These are phyloP conservation scores for Trachelus stipa DNA, from an alignment of 2,888 invertebrate genomes.

Conservation along the genomic window DNA sequence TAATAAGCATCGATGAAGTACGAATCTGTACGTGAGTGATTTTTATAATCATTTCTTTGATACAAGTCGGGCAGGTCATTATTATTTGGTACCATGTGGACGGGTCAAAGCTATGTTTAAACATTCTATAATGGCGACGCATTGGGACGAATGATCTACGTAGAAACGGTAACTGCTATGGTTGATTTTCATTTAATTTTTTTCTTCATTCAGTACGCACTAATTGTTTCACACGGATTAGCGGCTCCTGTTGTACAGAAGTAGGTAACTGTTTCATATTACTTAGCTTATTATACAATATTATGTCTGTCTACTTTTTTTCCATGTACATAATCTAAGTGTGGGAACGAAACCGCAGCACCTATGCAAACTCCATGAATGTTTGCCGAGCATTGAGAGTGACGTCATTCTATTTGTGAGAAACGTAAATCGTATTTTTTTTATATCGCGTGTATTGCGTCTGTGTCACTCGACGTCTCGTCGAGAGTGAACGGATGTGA, in stretches of 20 bases:
- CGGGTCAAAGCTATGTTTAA: background rate
- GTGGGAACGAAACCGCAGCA: background rate
- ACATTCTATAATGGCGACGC: background rate
- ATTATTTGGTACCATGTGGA: background rate
- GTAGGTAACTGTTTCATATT: background rate
- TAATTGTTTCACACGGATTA: background rate
- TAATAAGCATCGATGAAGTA: background rate
- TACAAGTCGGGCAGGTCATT: constrained; percentile 11
- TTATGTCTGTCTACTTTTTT: background rate
- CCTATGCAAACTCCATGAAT: background rate
- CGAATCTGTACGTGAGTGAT: constrained; percentile 24
- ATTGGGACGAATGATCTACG: background rate
- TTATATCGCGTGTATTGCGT: background rate
- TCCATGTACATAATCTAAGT: background rate
- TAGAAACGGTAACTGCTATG: background rate
- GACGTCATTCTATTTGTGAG: background rate
- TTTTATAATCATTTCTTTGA: constrained; percentile 26
- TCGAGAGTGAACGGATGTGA: background rate
- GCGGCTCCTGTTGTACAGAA: background rate
- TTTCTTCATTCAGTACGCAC: background rate
- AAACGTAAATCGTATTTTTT: background rate
- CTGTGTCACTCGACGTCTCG: background rate
- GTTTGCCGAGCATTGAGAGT: background rate
- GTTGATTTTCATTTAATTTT: background rate
- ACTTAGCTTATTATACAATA: background rate